Evolutionary conservation across 2,113 vertebrate species (phyloP).

Genomic region (Barbus barbus): DNA sequence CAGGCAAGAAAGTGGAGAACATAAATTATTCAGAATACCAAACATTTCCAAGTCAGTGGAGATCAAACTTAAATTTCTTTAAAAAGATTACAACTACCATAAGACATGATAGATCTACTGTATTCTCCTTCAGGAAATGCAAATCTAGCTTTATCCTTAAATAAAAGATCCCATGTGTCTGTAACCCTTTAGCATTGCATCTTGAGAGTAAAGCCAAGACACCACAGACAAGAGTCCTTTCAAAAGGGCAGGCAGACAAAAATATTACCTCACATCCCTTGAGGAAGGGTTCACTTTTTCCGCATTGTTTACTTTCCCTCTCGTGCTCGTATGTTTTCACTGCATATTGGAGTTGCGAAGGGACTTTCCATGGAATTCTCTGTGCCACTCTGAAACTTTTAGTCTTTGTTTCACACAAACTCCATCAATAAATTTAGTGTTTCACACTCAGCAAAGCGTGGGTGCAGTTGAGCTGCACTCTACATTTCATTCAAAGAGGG

Average conservation of each 20-base stretch:
- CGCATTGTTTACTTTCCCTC: constrained; percentile 48
- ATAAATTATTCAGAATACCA: neutral
- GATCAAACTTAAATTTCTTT: neutral
- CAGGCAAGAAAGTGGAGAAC: neutral
- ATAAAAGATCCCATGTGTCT: constrained; percentile 8
- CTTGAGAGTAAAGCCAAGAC: neutral
- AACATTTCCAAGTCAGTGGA: neutral
- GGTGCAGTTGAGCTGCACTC: neutral
- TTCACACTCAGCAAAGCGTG: neutral
- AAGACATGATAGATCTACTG: neutral
- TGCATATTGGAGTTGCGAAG: constrained; percentile 29
- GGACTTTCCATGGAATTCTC: constrained; percentile 44
- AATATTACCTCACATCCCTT: constrained; percentile 42
- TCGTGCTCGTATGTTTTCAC: constrained; percentile 23
- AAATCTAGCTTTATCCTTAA: constrained; percentile 28
- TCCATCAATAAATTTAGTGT: neutral
- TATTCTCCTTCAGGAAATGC: neutral
- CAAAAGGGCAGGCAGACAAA: constrained; percentile 31
- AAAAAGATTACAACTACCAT: neutral
- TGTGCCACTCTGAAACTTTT: constrained; percentile 28
- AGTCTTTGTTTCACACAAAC: constrained; percentile 3
- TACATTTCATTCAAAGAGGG: constrained; percentile 3
- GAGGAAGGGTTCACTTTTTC: constrained; percentile 42
- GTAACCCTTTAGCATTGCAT: neutral
- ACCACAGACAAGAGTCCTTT: constrained; percentile 45